A percentile compares a stretch with the other conserved stretches of the same genome.
Conservation (phyloP, 2,888 invertebrate species). For the Nesidiocoris tenuis region DNA sequence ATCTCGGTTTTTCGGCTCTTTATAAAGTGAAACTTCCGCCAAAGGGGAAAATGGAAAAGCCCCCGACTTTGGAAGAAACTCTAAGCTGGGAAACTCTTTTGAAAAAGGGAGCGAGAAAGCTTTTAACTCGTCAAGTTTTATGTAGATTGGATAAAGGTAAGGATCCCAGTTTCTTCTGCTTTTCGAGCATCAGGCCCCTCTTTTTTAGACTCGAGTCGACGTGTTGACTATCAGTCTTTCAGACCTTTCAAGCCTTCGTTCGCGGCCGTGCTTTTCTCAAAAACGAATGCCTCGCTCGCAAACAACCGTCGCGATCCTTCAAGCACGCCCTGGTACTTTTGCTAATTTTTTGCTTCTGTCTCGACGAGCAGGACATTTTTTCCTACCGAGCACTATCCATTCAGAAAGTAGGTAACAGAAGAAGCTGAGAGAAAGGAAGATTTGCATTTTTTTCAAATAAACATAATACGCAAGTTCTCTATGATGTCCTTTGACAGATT, state of each 20-base stretch:
- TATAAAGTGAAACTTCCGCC: neutral
- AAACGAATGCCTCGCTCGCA: neutral
- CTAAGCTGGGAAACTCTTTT: neutral
- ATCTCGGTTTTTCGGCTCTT: neutral
- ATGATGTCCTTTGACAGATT: too few species aligned
- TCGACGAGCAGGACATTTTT: too few species aligned
- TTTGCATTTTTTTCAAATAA: too few species aligned
- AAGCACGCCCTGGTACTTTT: neutral
- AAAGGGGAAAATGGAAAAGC: neutral
- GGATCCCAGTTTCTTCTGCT: neutral
- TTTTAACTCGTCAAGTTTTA: constrained; percentile 40
- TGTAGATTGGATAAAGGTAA: constrained; percentile 38
- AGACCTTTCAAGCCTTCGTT: neutral
- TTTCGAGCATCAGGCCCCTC: neutral
- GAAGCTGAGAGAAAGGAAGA: too few species aligned
- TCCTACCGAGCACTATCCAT: too few species aligned
- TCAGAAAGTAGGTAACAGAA: too few species aligned
- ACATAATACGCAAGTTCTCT: too few species aligned
- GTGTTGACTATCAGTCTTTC: neutral
- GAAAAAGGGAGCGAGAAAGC: neutral
- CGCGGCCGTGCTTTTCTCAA: neutral
- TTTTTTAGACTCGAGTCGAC: neutral
- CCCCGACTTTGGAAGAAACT: neutral
- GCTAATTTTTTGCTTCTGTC: neutral
- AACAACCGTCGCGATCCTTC: neutral